Evolutionary conservation across 2,113 vertebrate genomes (phyloP).

Genomic region (Platysteira castanea): DNA sequence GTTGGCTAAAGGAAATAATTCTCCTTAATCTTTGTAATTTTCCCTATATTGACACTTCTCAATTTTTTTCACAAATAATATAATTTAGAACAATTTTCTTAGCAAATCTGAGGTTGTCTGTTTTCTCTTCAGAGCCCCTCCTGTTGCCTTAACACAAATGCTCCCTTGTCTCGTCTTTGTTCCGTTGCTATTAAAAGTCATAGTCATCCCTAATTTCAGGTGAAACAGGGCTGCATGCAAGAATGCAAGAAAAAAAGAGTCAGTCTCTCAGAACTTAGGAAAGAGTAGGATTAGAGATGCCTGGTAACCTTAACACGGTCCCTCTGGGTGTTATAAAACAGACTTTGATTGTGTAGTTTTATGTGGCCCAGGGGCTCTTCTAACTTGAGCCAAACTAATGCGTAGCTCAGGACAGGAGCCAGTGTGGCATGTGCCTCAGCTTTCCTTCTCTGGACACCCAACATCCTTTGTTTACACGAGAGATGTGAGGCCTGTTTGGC

Average conservation of each 20-base stretch:
- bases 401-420: neutral
- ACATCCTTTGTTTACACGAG: neutral
- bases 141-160: neutral
- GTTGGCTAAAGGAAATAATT: neutral
- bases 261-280: neutral
- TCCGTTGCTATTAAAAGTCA: neutral
- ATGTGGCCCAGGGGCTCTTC: neutral
- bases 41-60: neutral
- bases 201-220: neutral
- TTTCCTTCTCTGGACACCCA: neutral
- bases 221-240: neutral
- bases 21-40: neutral
- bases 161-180: neutral
- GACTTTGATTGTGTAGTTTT: neutral
- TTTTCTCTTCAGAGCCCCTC: neutral
- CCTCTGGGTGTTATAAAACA: slow-evolving; percentile 31
- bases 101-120: neutral
- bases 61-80: neutral
- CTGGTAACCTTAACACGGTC: slow-evolving; percentile 9
- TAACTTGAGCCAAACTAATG: neutral
- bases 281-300: neutral
- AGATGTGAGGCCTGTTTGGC: neutral
- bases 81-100: neutral
- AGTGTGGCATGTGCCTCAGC: neutral
- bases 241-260: neutral